phyloP scores from a whole-genome alignment of 2,888 invertebrate species.

The Amphipoea oculea region DNA sequence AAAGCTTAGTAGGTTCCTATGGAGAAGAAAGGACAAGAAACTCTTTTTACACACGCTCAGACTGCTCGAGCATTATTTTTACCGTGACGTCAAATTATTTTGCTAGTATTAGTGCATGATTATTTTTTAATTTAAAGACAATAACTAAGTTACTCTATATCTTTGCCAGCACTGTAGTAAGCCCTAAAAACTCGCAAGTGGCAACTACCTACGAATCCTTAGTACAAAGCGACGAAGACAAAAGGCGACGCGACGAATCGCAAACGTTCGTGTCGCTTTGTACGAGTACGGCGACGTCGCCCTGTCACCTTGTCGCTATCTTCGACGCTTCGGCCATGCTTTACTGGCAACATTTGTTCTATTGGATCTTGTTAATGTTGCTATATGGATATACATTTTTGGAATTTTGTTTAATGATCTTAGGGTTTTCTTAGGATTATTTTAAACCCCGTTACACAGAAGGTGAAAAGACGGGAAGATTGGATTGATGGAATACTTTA shows the following conservation, averaged over 20 bases:
- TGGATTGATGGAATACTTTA: neutral
- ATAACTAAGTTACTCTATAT: neutral
- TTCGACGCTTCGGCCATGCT: constrained; percentile 35
- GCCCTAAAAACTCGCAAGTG: constrained; percentile 39
- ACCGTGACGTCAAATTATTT: neutral
- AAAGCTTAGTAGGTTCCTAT: neutral
- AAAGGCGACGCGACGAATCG: constrained; percentile 63
- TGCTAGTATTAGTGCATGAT: neutral
- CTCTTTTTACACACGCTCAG: neutral
- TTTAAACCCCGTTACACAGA: neutral
- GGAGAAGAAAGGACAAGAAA: neutral
- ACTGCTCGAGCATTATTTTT: neutral
- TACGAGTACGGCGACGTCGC: constrained; percentile 39
- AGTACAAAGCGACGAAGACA: constrained; percentile 69
- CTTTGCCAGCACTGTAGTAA: neutral
- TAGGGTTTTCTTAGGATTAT: neutral
- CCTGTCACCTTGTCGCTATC: constrained; percentile 43
- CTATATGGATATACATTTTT: neutral
- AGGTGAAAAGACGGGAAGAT: neutral
- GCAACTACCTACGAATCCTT: constrained; percentile 66
- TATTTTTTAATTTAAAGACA: neutral
- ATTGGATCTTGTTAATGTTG: constrained; percentile 24
- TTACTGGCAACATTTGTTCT: constrained; percentile 47
- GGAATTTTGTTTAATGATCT: neutral
- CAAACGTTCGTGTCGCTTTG: constrained; percentile 53